phyloP scores from a whole-genome alignment of 2,797 vertebrate species.

The Lacerta bilineata region DNA sequence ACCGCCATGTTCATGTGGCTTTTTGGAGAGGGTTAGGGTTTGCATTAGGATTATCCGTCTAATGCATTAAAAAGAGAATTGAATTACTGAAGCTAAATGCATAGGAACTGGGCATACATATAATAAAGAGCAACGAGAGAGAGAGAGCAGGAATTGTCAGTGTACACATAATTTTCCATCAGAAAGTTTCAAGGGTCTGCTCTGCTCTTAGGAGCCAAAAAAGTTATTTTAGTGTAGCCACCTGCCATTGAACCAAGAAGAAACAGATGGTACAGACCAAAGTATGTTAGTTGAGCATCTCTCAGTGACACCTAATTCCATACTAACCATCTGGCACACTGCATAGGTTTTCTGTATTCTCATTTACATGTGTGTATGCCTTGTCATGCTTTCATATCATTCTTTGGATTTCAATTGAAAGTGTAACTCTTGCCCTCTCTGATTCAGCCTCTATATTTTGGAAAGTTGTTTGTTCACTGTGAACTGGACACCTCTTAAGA shows the following conservation, averaged over 20 bases:
- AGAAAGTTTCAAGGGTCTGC: neutral
- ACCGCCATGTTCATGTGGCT: neutral
- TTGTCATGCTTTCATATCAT: neutral
- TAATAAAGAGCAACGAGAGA: neutral
- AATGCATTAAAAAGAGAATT: neutral
- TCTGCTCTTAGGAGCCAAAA: neutral
- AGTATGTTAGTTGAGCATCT: neutral
- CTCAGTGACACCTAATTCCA: neutral
- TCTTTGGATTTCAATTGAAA: neutral
- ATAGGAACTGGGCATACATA: neutral
- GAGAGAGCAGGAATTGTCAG: neutral
- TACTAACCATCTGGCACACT: neutral
- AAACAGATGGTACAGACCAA: neutral
- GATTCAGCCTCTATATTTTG: neutral
- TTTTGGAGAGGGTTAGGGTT: conserved; percentile 5
- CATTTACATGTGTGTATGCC: neutral
- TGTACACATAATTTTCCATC: neutral
- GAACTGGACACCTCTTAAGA: too few relatives aligned
- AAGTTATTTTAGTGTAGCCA: neutral
- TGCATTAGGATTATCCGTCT: neutral
- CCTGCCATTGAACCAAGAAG: neutral
- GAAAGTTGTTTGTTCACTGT: too few relatives aligned
- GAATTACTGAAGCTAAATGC: neutral
- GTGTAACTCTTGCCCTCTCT: neutral
- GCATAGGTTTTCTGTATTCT: neutral